Conservation (phyloP, 1,140 invertebrate genomes). For the Antheraea pernyi region DNA sequence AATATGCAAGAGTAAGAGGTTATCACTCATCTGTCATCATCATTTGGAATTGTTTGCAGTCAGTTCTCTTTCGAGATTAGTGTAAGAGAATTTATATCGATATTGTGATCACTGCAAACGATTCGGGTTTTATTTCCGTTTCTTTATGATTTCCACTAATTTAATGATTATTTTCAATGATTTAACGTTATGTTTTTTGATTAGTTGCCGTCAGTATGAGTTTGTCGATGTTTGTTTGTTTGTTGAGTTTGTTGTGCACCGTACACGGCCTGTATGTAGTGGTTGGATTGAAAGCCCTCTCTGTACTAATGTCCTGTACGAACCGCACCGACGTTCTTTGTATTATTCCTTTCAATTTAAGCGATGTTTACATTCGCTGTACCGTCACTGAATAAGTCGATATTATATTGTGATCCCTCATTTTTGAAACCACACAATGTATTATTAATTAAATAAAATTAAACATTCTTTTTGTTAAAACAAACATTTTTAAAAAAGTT, state of each 20-base stretch:
- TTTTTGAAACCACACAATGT: no score
- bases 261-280: slow-evolving; percentile 46
- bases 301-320: background rate
- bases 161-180: background rate
- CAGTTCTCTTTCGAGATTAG: background rate
- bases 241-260: slow-evolving; percentile 60
- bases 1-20: no score
- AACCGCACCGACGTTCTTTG: background rate
- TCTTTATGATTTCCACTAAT: slow-evolving; percentile 27
- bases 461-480: no score
- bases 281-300: slow-evolving; percentile 22
- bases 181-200: slow-evolving; percentile 29
- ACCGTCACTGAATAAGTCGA: background rate
- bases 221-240: slow-evolving; percentile 49
- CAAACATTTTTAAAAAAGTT: no score
- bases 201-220: slow-evolving; percentile 28
- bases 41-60: slow-evolving; percentile 32
- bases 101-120: slow-evolving; percentile 28
- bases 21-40: slow-evolving; percentile 45
- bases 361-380: background rate
- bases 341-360: background rate
- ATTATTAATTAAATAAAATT: no score
- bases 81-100: background rate
- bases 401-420: background rate
- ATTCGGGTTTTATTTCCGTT: slow-evolving; percentile 31